These are phyloP conservation scores for Silvanus unidentatus DNA, from an alignment of 2,888 invertebrate genomes.

Conservation along the genomic window DNA sequence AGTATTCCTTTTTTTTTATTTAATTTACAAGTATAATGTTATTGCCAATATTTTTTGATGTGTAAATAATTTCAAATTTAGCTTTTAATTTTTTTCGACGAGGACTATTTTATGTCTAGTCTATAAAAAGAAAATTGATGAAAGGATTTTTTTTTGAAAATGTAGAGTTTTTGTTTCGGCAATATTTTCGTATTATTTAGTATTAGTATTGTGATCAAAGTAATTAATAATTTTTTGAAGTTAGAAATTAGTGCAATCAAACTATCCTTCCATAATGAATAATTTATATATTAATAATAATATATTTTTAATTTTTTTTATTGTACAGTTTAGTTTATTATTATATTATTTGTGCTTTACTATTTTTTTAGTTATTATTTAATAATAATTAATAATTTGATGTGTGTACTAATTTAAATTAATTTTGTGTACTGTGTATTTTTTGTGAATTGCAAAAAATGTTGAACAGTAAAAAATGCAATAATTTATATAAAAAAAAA, in stretches of 20 bases:
- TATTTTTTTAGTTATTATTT: slow-evolving; percentile 12
- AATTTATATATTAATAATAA: too few species aligned
- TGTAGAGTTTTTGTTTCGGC: too few species aligned
- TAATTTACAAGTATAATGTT: not conserved
- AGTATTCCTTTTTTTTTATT: slow-evolving; percentile 14
- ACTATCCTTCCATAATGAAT: too few species aligned
- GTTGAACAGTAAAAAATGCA: slow-evolving; percentile 11
- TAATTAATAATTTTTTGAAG: too few species aligned
- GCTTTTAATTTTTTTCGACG: not conserved
- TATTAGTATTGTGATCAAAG: slow-evolving; percentile 1
- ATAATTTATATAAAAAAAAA: slow-evolving; percentile 8
- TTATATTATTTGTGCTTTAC: slow-evolving; percentile 6
- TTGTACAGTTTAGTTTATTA: too few species aligned
- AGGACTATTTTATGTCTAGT: slow-evolving; percentile 35
- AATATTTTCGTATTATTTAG: not conserved
- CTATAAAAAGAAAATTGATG: slow-evolving; percentile 23
- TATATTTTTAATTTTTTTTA: too few species aligned
- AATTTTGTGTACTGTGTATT: slow-evolving; percentile 10
- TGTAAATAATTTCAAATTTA: slow-evolving; percentile 23
- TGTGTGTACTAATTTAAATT: slow-evolving; percentile 8
- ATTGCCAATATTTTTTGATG: slow-evolving; percentile 13
- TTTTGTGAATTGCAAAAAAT: slow-evolving; percentile 15
- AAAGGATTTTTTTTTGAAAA: too few species aligned
- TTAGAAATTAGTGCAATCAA: too few species aligned
- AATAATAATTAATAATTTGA: slow-evolving; percentile 9